Conservation (phyloP, 2,797 vertebrate genomes). For the Cygnus olor region DNA sequence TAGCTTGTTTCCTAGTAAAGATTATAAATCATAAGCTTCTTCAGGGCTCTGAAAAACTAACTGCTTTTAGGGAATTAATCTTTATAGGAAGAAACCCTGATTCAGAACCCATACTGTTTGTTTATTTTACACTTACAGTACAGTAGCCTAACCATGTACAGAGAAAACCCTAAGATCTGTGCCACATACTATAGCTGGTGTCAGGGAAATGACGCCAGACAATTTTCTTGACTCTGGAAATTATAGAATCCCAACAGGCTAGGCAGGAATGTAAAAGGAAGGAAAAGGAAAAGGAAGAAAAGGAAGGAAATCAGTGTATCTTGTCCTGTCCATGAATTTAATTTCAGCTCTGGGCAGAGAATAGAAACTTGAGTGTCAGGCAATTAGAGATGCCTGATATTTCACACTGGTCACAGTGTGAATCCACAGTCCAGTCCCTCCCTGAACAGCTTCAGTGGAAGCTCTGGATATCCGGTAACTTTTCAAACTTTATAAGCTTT, state of each 20-base stretch:
- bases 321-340: not conserved
- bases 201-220: not conserved
- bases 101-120: not conserved
- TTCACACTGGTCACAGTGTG: not conserved
- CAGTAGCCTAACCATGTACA: not conserved
- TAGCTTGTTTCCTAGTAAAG: not conserved
- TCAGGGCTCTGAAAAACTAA: not conserved
- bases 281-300: not conserved
- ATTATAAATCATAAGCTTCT: not conserved
- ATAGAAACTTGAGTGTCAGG: not conserved
- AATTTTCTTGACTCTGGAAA: not conserved
- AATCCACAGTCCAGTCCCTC: not conserved
- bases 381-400: not conserved
- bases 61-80: not conserved
- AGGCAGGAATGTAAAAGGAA: not conserved
- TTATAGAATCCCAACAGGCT: not conserved
- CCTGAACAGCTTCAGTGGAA: not conserved
- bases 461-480: not conserved
- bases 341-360: not conserved
- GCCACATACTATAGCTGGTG: not conserved
- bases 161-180: not conserved
- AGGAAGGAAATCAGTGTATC: not conserved
- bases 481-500: not conserved
- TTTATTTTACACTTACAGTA: not conserved
- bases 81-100: not conserved